Percentiles rank a stretch among this genome's conserved stretches.
Evolutionary conservation across 2,888 invertebrate genomes (phyloP).

Genomic region (Ormyrus rosae): DNA sequence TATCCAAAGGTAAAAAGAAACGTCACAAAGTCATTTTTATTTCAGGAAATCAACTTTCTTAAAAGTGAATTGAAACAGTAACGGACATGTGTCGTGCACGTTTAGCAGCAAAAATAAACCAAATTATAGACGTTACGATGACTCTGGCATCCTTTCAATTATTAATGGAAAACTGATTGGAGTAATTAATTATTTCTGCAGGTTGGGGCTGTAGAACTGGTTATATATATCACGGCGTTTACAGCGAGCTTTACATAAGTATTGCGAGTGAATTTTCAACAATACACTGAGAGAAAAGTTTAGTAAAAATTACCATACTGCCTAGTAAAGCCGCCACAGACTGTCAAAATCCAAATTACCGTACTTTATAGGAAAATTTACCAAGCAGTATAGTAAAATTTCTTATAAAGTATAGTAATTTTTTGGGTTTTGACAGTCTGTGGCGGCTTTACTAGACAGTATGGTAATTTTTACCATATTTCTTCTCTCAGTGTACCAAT

Average conservation of each 20-base stretch:
- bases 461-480: too few relatives aligned
- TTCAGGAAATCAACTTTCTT: slow-evolving; percentile 31
- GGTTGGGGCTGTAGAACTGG: slow-evolving; percentile 24
- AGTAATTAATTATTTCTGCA: slow-evolving; percentile 21
- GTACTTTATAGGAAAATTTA: too few relatives aligned
- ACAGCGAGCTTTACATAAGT: slow-evolving; percentile 29
- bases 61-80: neutral
- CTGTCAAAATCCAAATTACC: too few relatives aligned
- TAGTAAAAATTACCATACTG: too few relatives aligned
- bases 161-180: slow-evolving; percentile 32
- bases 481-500: too few relatives aligned
- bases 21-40: neutral
- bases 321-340: too few relatives aligned
- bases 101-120: neutral
- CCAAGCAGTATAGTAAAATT: too few relatives aligned
- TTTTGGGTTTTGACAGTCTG: too few relatives aligned
- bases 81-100: slow-evolving; percentile 28
- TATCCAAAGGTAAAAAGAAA: neutral
- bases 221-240: slow-evolving; percentile 29
- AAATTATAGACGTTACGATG: slow-evolving; percentile 31
- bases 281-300: too few relatives aligned
- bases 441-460: too few relatives aligned
- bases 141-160: slow-evolving; percentile 47
- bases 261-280: neutral
- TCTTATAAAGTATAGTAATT: too few relatives aligned